Conservation (phyloP, 2,797 vertebrate genomes). For the Pangasius djambal region DNA sequence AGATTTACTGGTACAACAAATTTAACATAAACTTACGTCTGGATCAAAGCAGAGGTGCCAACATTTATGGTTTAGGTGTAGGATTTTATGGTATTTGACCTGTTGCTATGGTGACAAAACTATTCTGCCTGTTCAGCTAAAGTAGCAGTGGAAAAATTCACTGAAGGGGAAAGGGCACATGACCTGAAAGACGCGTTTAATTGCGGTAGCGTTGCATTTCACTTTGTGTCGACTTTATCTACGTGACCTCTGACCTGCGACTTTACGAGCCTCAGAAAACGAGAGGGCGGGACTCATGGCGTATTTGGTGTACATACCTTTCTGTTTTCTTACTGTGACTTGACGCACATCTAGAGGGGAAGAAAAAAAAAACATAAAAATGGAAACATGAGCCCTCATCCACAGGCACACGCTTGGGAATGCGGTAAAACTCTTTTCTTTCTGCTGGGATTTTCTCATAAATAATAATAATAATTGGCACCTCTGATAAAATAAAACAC, state of each 20-base stretch:
- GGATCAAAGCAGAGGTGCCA: background rate
- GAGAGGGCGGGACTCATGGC: background rate
- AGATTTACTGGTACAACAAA: too few species aligned
- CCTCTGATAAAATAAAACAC: background rate
- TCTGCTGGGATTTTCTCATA: background rate
- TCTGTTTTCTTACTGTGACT: background rate
- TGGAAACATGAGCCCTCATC: background rate
- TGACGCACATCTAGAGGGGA: background rate
- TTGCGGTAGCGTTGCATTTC: background rate
- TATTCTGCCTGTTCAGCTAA: background rate
- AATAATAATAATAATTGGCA: background rate
- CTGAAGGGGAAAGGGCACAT: background rate
- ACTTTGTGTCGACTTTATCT: background rate
- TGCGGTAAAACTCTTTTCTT: too few species aligned
- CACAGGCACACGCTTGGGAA: too few species aligned
- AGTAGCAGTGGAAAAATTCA: background rate
- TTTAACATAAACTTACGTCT: background rate
- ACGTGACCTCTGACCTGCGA: background rate
- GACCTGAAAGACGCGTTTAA: background rate
- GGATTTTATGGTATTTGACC: background rate
- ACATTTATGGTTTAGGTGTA: background rate
- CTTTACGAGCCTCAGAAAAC: background rate
- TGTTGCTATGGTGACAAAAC: background rate
- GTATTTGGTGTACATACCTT: background rate
- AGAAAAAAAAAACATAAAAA: background rate